Base-by-base conservation (phyloP, 1,140 invertebrate genomes). In the Macrotrachela quadricornifera region DNA sequence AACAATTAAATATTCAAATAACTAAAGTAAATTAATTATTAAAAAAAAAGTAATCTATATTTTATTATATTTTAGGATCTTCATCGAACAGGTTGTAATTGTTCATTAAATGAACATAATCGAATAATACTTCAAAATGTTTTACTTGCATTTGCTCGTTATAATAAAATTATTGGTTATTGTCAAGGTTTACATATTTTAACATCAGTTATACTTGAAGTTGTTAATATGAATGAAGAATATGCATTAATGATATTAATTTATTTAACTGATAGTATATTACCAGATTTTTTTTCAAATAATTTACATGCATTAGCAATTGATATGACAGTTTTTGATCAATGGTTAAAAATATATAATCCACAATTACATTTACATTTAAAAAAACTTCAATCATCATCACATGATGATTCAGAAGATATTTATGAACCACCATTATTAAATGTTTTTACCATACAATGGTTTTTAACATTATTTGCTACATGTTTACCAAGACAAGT, bases 371-470 rank as follows among this genome's bases (percentile, higher is more conserved):
- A 30, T 30, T 30, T 30, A 30, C 21, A 30, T 30, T 30, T 30
- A 30, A 30, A 30, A 30, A 30, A 30, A 4, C 21, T 30, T 30
- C 21, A 30, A 30, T 30, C 21, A 30, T 4, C 21, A 4, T 30
- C 21, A 30, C 2, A 30, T 30, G 21, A 30, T 30, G 21, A 30
- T 30, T 2, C 2, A 30, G 21, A 30, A 30, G n/a, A 8, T 4
- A 64, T 59, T 56, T 90, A 90, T 62, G 88, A 94, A 65, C 90
- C 88, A 10, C 90, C 90, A 0, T 68, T 95, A 47, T 91, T 86
- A 13, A 94, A 96, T 69, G 87, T 94, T 9, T 96, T 95, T 70
- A 95, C 88, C 14, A 95, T 96, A 87, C 90, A 96, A 70, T 95
- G 90, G 90, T 95, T 95, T 65, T 76, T 96, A 10, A 96, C 90